These are phyloP conservation scores for Phyllotis vaccarum DNA, from an alignment of 2,797 vertebrate genomes.

Conservation along the genomic window DNA sequence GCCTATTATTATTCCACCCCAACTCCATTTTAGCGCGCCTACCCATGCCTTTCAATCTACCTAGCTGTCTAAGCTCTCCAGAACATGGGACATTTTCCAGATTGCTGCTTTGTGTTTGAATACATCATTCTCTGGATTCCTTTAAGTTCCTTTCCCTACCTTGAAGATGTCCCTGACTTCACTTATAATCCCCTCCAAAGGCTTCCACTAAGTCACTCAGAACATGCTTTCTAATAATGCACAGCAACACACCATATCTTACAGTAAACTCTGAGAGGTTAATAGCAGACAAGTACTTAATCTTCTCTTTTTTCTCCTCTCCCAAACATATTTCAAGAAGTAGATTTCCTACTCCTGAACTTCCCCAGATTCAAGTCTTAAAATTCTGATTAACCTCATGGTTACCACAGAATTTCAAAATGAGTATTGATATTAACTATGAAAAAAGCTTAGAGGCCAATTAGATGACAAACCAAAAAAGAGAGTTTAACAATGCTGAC, in stretches of 20 bases:
- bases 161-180: background rate
- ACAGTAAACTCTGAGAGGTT: background rate
- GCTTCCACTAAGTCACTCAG: background rate
- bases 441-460: background rate
- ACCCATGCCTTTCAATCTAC: background rate
- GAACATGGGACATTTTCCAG: background rate
- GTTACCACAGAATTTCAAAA: background rate
- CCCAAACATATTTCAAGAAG: background rate
- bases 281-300: background rate
- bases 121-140: background rate
- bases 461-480: background rate
- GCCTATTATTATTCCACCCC: background rate
- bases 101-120: background rate
- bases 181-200: background rate
- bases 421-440: background rate
- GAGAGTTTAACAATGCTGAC: background rate
- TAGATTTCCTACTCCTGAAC: background rate
- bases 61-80: background rate
- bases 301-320: fast-evolving
- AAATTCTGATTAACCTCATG: background rate
- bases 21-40: fast-evolving
- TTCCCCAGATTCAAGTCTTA: background rate
- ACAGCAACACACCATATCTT: background rate
- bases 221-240: background rate
- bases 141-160: background rate